Base-by-base conservation (phyloP, 2,888 invertebrate species). In the Cephus sareptanus region DNA sequence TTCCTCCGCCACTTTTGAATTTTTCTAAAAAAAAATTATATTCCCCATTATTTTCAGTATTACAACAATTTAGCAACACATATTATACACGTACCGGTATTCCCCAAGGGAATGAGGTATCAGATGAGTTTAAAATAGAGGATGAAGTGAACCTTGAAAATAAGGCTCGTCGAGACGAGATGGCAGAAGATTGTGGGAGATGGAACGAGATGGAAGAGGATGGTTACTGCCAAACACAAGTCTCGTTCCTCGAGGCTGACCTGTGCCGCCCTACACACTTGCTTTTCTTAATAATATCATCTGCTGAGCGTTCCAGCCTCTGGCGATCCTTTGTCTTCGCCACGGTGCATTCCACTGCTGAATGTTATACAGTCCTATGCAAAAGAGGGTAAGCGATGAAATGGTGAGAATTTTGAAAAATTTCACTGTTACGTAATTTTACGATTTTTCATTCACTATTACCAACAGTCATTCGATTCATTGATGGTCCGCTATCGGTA, bases 251-350 rank as follows among this genome's bases (percentile, higher is more conserved):
- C 56, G 56, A 56, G 56, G 23, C 56, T 56, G 56, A 56, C 56
- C 56, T 56, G 56, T 56, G 56, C 56, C 56, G 56, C 71, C 71
- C 71, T 34, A 23, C 71, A 34, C 71, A 34, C 71, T 71, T 71
- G 71, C 71, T 33, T 71, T 71, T 71, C 71, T 56, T 56, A 56
- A 71, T 71, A 71, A 71, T 71, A 71, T 71, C 71, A 71, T 71
- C 71, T 34, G 71, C 31, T 34, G 71, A 34, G 13, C 71, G 31
- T 71, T 34, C 15, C 71, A 34, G 71, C 71, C 71, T 31, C 71
- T 23, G 34, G 71, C 71, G 71, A 34, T 71, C 71, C 71, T 71
- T 71, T 71, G 71, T 71, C 71, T 71, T 71, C 71, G 71, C 33
- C 34, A 31, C 71, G 71, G 71, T 34, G 71, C 71, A 71, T 71